These are phyloP conservation scores for Lutjanus argentimaculatus DNA, from an alignment of 2,797 vertebrate species.

Conservation along the genomic window DNA sequence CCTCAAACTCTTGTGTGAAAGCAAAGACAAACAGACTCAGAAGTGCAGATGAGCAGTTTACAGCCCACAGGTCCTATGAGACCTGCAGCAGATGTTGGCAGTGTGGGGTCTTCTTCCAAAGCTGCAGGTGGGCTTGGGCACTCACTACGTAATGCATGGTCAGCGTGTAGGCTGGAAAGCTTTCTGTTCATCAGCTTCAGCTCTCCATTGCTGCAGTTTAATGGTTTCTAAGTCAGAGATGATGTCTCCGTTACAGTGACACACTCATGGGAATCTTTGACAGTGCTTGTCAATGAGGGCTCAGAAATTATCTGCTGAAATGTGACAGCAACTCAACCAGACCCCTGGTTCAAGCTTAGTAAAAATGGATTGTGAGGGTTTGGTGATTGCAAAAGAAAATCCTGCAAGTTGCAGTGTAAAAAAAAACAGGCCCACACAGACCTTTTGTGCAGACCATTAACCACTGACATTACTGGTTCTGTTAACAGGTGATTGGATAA, in stretches of 20 bases:
- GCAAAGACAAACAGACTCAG: conserved; percentile 35
- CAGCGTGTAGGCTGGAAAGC: conserved; percentile 34
- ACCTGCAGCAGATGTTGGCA: conserved; percentile 67
- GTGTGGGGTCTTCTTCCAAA: conserved; percentile 35
- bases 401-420: not conserved
- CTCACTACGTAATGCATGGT: conserved; percentile 49
- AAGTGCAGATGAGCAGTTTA: conserved; percentile 32
- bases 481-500: conserved; percentile 22
- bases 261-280: conserved; percentile 12
- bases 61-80: conserved; percentile 46
- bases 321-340: conserved; percentile 24
- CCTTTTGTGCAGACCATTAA: not conserved
- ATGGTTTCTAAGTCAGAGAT: conserved; percentile 6
- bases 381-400: conserved; percentile 13
- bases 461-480: conserved; percentile 10
- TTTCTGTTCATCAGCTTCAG: conserved; percentile 46
- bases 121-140: conserved; percentile 52
- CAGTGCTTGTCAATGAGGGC: conserved; percentile 8
- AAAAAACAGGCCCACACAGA: conserved; percentile 6
- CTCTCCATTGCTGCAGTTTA: not conserved
- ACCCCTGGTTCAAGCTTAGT: conserved; percentile 7
- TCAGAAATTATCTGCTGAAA: conserved; percentile 4
- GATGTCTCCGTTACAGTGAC: conserved; percentile 26
- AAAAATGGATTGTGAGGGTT: conserved; percentile 8
- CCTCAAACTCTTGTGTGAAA: conserved; percentile 37